Evolutionary conservation across 1,140 invertebrate species (phyloP).

Genomic region (Nylanderia fulva): DNA sequence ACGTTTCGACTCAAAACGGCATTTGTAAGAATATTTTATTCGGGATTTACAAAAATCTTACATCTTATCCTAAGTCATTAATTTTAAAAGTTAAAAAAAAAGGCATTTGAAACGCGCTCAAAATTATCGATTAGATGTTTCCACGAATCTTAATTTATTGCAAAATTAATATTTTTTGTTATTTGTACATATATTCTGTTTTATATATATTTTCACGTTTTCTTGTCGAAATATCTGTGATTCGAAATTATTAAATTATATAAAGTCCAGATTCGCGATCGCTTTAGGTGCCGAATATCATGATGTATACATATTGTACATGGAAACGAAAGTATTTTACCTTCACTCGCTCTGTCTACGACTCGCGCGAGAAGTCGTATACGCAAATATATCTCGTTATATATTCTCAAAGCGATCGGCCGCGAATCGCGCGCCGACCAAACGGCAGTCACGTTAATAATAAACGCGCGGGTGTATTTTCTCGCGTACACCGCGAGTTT

Average conservation of each 20-base stretch:
- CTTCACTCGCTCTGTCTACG: slow-evolving; percentile 31
- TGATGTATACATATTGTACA: neutral
- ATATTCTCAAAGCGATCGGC: slow-evolving; percentile 24
- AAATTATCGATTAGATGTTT: neutral
- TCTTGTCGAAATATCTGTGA: neutral
- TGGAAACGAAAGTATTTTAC: slow-evolving; percentile 57
- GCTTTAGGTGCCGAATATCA: slow-evolving; percentile 14
- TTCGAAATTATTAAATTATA: neutral
- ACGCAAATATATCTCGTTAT: slow-evolving; percentile 34
- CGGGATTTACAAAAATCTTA: neutral
- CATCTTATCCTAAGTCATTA: neutral
- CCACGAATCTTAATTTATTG: neutral
- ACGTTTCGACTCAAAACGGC: neutral
- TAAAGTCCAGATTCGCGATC: neutral
- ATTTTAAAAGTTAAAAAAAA: neutral
- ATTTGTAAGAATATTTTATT: neutral
- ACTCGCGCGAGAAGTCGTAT: slow-evolving; percentile 7
- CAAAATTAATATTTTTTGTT: neutral
- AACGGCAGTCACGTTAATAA: slow-evolving; percentile 12
- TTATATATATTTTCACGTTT: neutral
- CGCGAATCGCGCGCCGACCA: neutral
- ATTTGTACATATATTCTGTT: neutral
- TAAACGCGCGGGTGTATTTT: slow-evolving; percentile 15
- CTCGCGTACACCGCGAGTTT: slow-evolving; percentile 37
- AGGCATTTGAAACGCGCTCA: neutral